phyloP scores from a whole-genome alignment of 2,888 invertebrate species.

The Ichneumoninae sp. region DNA sequence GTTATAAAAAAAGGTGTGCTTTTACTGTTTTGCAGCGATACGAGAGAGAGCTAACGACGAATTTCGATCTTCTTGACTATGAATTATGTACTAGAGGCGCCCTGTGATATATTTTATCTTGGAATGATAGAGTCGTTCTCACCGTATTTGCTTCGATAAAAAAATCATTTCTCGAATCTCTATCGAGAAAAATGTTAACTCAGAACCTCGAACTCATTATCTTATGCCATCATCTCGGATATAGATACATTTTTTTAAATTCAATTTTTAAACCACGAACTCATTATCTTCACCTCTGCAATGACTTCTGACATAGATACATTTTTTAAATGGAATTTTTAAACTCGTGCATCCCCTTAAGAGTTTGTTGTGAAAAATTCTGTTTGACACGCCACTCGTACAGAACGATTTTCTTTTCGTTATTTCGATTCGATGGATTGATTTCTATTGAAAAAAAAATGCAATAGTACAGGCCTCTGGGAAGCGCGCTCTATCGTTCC shows the following conservation, averaged over 20 bases:
- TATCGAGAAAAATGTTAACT: neutral
- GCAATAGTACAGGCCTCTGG: slow-evolving; percentile 33
- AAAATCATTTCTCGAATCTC: neutral
- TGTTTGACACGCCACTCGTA: neutral
- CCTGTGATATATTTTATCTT: slow-evolving; percentile 67
- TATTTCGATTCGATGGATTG: neutral
- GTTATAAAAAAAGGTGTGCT: slow-evolving; percentile 55
- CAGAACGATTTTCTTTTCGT: neutral
- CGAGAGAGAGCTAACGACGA: slow-evolving; percentile 44
- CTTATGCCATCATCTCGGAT: too few relatives aligned
- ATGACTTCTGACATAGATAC: neutral
- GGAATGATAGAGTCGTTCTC: slow-evolving; percentile 63
- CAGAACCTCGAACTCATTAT: neutral
- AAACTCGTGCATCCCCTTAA: neutral
- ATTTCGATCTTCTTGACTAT: slow-evolving; percentile 53
- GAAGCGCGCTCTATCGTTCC: slow-evolving; percentile 65
- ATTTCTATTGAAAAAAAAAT: slow-evolving; percentile 1
- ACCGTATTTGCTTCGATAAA: slow-evolving; percentile 31
- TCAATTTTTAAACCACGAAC: neutral
- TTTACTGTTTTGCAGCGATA: slow-evolving; percentile 56
- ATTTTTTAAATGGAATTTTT: neutral
- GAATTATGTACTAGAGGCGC: slow-evolving; percentile 51
- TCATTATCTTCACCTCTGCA: neutral
- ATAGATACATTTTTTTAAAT: neutral
- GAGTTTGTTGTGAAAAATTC: neutral